Evolutionary conservation across 2,888 invertebrate genomes (phyloP), one percentile per base, ranked within the genome.

Genomic region (Litoditis marina): DNA sequence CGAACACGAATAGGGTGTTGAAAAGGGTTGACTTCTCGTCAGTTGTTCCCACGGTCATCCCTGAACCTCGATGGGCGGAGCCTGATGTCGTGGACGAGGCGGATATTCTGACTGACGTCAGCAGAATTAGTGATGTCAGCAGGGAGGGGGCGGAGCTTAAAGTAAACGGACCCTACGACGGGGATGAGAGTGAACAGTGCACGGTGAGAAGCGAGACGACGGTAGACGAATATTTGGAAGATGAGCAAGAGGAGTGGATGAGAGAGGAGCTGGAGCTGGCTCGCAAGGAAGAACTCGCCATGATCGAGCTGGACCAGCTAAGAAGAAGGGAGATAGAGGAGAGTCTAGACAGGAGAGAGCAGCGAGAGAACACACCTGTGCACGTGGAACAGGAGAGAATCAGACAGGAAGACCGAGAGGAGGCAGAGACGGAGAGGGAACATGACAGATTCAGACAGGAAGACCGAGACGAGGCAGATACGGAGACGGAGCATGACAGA

Each of bases 31-130:
- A 71, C 30, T 71, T 71, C 31, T 66, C 67, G 19, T 56, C 59
- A 36, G 60, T 28, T 19, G 62, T 60, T 55, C 53, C 65, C 8
- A 55, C 44, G 19, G 50, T 69, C 32, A 71, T 68, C 22, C 66
- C 65, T 2, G 65, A 63, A 27, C 36, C 50, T 6, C 27, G 42
- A 16, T 75, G 75, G 75, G 60, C 59, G 2, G 55, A 66, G 25
- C 61, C 66, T 6, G 75, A 73, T 28, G 66, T 75, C 11, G 50
- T 75, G 7, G 75, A 75, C 50, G 75, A 75, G 44, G 64, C 67
- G 7, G 75, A 73, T 34, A 73, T 75, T 42, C 54, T 73, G 42
- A 74, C 74, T 0, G 71, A 71, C 19, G 65, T 67, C 2, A 66
- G 66, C 1, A 60, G 66, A 34, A 60, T 68, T 16, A 50, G 34